phyloP scores from a whole-genome alignment of 2,113 vertebrate genomes.

The Pseudopodoces humilis region DNA sequence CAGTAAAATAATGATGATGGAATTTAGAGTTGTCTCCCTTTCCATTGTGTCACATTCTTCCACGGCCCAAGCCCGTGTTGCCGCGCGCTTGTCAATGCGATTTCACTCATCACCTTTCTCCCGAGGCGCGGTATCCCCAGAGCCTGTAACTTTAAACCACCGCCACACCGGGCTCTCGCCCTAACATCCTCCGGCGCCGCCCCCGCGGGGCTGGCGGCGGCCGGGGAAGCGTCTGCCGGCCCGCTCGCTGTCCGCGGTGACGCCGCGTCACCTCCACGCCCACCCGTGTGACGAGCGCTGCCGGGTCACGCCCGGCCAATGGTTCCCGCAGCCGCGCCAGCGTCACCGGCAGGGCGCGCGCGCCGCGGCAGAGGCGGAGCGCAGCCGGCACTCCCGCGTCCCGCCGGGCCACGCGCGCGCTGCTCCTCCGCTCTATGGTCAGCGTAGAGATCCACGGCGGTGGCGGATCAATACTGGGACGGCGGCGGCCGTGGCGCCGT shows the following conservation, averaged over 20 bases:
- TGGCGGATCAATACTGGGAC: slow-evolving; percentile 46
- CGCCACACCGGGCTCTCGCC: no score
- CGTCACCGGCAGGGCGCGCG: not conserved
- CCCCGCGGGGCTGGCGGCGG: not conserved
- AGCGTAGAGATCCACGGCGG: not conserved
- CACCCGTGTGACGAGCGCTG: not conserved
- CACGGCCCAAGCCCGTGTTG: fast-evolving
- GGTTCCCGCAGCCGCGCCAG: fast-evolving
- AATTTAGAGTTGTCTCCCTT: not conserved
- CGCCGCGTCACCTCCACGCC: fast-evolving
- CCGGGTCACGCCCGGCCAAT: not conserved
- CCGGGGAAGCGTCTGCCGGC: fast-evolving
- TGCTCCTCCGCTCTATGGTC: slow-evolving; percentile 22
- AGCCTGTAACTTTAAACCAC: fast-evolving
- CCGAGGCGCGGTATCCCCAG: fast-evolving
- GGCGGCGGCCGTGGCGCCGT: slow-evolving; percentile 31
- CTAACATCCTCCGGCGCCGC: no score
- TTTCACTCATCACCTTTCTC: fast-evolving
- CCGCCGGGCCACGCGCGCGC: not conserved
- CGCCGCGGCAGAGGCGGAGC: not conserved
- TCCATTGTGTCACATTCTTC: no score
- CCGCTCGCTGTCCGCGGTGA: not conserved
- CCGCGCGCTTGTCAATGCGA: fast-evolving
- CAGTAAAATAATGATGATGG: not conserved
- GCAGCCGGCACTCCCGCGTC: not conserved